Percentiles rank a stretch among this genome's conserved stretches.
Evolutionary conservation across 2,888 invertebrate genomes (phyloP).

Genomic region (Epinotia demarniana): DNA sequence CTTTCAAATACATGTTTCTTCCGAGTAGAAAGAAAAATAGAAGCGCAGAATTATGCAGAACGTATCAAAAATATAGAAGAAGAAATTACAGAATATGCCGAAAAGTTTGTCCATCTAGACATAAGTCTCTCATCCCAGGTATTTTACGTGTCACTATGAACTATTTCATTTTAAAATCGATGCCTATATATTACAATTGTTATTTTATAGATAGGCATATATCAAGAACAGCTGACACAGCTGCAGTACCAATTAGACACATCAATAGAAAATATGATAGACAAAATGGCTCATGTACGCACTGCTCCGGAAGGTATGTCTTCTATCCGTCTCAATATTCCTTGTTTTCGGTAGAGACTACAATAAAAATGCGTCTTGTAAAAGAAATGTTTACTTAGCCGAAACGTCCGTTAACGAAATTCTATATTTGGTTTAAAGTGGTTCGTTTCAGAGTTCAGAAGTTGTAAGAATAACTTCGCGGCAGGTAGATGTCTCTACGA

Average conservation of each 20-base stretch:
- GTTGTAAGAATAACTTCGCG: too few relatives aligned
- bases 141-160: not conserved
- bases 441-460: too few relatives aligned
- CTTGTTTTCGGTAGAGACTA: too few relatives aligned
- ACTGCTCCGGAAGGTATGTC: conserved; percentile 31
- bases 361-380: too few relatives aligned
- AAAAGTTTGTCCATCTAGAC: conserved; percentile 17
- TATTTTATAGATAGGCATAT: conserved; percentile 21
- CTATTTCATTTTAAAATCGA: not conserved
- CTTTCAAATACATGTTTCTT: not conserved
- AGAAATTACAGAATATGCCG: conserved; percentile 22
- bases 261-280: conserved; percentile 23
- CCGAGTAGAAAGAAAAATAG: conserved; percentile 15
- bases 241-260: conserved; percentile 35
- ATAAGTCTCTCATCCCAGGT: conserved; percentile 29
- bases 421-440: too few relatives aligned
- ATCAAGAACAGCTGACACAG: conserved; percentile 38
- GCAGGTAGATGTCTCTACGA: too few relatives aligned
- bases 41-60: conserved; percentile 11
- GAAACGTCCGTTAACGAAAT: too few relatives aligned
- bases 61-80: conserved; percentile 32
- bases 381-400: too few relatives aligned
- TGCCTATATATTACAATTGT: not conserved
- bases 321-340: not conserved
- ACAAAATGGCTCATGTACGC: conserved; percentile 17